Percentiles rank a stretch among this genome's conserved stretches.
Conservation (phyloP, 2,797 vertebrate genomes). For the Petrocephalus schoutedeni region DNA sequence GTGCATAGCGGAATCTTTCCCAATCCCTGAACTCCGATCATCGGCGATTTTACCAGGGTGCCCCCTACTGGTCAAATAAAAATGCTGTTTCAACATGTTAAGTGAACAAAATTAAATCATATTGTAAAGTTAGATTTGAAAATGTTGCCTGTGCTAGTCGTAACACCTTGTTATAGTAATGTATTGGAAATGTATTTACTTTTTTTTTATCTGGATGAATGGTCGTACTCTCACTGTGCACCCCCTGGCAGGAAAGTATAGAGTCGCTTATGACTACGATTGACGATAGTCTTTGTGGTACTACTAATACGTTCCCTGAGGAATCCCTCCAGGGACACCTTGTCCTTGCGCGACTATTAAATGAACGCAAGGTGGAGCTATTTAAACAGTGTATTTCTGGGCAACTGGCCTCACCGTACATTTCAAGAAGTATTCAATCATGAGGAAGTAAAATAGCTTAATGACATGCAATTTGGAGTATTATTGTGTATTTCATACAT, state of each 20-base stretch:
- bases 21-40: neutral
- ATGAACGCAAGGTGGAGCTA: slow-evolving; percentile 39
- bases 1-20: neutral
- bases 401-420: slow-evolving; percentile 15
- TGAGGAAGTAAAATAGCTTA: neutral
- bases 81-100: neutral
- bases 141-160: neutral
- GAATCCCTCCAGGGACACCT: neutral
- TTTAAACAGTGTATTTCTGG: slow-evolving; percentile 30
- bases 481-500: neutral
- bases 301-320: neutral
- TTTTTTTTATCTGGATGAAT: neutral
- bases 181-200: neutral
- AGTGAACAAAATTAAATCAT: neutral
- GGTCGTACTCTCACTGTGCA: neutral
- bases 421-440: neutral
- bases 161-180: neutral
- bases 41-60: neutral
- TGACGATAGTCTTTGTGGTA: neutral
- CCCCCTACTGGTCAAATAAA: neutral
- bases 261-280: neutral
- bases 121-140: neutral
- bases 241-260: neutral
- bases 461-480: neutral
- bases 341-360: neutral